These are phyloP conservation scores for Menura novaehollandiae DNA, from an alignment of 2,113 vertebrate species.

Conservation along the genomic window DNA sequence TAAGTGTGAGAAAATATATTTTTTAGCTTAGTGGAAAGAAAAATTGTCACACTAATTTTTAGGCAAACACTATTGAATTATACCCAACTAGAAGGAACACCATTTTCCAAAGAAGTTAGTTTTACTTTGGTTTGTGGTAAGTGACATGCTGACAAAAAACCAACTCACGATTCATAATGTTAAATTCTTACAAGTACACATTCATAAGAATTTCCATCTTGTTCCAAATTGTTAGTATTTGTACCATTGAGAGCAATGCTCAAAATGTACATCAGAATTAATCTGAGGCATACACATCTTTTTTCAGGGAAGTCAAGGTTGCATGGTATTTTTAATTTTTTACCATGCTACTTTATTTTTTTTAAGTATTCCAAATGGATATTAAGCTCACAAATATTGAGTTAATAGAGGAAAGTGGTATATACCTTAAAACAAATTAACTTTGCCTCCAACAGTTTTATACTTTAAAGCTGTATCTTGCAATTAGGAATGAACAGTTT, in stretches of 20 bases:
- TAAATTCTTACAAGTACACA: not conserved
- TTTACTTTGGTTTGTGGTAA: not conserved
- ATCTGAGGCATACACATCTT: not conserved
- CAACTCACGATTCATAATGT: not conserved
- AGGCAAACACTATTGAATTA: not conserved
- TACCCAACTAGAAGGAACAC: not conserved
- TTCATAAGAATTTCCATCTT: not conserved
- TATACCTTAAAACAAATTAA: not conserved
- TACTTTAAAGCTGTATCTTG: not conserved
- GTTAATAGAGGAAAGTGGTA: not conserved
- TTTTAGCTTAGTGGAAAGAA: not conserved
- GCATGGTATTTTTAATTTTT: not conserved
- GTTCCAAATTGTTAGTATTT: not conserved
- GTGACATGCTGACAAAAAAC: not conserved
- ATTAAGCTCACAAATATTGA: not conserved
- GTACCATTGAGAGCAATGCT: not conserved
- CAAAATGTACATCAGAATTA: not conserved
- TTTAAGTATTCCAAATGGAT: not conserved
- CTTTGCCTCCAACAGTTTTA: not conserved
- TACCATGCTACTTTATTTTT: not conserved
- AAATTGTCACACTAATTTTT: not conserved
- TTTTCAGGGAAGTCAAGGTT: not conserved
- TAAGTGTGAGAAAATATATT: not conserved
- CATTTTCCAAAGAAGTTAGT: not conserved
- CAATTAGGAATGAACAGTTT: not conserved